Conservation (phyloP, 2,113 vertebrate species). For the Oryzias javanicus region DNA sequence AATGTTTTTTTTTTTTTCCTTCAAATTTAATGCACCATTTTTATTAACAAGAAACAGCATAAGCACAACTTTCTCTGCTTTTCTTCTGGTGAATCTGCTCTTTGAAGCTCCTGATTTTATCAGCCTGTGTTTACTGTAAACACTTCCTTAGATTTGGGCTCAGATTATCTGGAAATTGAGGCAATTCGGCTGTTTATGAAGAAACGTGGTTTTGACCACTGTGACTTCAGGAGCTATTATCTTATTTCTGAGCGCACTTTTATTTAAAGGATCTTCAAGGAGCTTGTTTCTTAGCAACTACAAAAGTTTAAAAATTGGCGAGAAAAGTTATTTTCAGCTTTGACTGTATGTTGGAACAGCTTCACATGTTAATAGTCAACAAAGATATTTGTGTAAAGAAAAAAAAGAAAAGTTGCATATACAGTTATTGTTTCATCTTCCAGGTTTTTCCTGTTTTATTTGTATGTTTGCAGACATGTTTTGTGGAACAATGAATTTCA, state of each 20-base stretch:
- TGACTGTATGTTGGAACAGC: neutral
- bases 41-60: neutral
- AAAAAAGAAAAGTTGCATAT: too few species aligned
- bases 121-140: neutral
- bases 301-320: neutral
- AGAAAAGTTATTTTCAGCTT: neutral
- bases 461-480: too few species aligned
- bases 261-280: neutral
- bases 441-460: too few species aligned
- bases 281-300: conserved; percentile 10
- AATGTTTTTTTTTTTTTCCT: neutral
- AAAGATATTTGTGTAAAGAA: too few species aligned
- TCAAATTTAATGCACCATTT: neutral
- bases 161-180: neutral
- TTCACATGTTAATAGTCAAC: too few species aligned
- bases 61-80: neutral
- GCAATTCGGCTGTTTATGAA: neutral
- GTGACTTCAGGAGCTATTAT: neutral
- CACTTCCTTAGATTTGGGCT: neutral
- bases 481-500: too few species aligned
- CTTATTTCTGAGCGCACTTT: neutral
- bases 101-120: conserved; percentile 1
- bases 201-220: neutral
- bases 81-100: neutral
- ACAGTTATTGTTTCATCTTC: too few species aligned